Evolutionary conservation across 2,797 vertebrate species (phyloP), one percentile per base, ranked within the genome.

Genomic region (Chromobotia macracanthus): DNA sequence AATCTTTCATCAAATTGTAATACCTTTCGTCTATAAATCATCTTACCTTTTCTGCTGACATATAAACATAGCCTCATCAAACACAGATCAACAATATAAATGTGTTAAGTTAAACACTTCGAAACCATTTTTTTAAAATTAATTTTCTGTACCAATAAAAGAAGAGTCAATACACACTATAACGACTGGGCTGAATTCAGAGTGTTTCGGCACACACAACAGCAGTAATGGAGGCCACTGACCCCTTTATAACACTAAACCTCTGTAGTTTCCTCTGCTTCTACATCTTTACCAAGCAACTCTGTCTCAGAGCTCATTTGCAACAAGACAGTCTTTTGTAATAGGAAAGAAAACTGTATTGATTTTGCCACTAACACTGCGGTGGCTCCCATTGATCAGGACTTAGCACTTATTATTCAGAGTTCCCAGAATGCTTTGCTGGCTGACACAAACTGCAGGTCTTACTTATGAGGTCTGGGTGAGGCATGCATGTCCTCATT

Each of bases 261-360:
- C 48, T 71, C 84, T 80, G 85, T 88, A 86, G 86, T 85, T 87
- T 86, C 85, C 87, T 79, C 68, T 53, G 84, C 67, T 84, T 84
- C 85, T 84, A 85, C 87, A 89, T 84, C 81, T 87, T 88, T 90
- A 89, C 88, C 87, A 90, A 90, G 91, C 87, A 90, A 91, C 86
- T 87, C 87, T 25, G 51, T 83, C 88, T 86, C 87, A 80, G 88
- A 89, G 82, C 90, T 94, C 88, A 93, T 94, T 93, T 93, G 90
- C 91, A 92, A 91, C 88, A 89, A 91, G 91, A 93, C 92, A 89
- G 90, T 88, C 90, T 84, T 91, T 92, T 94, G 93, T 93, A 93
- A 93, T 90, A 92, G 92, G 91, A 93, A 93, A 94, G 94, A 93
- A 94, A 94, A 92, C 92, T 92, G 90, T 93, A 94, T 94, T 93